These are phyloP conservation scores for Gobiocypris rarus DNA, from an alignment of 2,113 vertebrate genomes.

Conservation along the genomic window DNA sequence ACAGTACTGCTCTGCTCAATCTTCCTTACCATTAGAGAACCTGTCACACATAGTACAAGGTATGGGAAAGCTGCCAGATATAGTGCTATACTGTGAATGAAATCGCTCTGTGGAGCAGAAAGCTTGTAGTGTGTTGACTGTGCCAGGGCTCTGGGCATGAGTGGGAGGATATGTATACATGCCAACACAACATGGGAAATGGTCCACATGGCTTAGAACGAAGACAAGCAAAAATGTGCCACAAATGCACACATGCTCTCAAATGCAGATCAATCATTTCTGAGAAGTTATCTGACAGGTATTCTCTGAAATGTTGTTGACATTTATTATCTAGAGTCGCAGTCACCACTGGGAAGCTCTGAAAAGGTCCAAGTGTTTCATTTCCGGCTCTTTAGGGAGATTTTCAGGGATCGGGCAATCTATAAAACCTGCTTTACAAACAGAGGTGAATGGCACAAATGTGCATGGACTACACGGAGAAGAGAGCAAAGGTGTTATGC, in stretches of 20 bases:
- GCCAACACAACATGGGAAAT: slow-evolving; percentile 62
- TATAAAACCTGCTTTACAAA: slow-evolving; percentile 51
- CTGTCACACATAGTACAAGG: slow-evolving; percentile 48
- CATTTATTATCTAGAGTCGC: neutral
- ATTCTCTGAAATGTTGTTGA: slow-evolving; percentile 56
- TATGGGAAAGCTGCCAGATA: slow-evolving; percentile 58
- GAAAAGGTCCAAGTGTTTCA: neutral
- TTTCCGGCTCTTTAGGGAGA: neutral
- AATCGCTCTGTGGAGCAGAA: slow-evolving; percentile 50
- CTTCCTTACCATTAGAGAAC: slow-evolving; percentile 44
- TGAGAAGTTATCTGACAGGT: slow-evolving; percentile 69
- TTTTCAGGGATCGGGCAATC: slow-evolving; percentile 27
- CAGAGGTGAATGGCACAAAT: slow-evolving; percentile 20
- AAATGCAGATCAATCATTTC: slow-evolving; percentile 55
- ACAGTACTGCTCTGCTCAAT: slow-evolving; percentile 46
- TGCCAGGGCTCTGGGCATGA: slow-evolving; percentile 53
- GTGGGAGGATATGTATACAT: slow-evolving; percentile 51
- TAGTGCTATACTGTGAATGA: slow-evolving; percentile 66
- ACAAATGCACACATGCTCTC: slow-evolving; percentile 44
- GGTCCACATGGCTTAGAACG: slow-evolving; percentile 55
- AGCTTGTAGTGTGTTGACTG: slow-evolving; percentile 58
- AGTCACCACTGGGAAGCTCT: neutral
- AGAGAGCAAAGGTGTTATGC: slow-evolving; percentile 46
- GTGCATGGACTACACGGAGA: slow-evolving; percentile 30
- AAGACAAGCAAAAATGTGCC: slow-evolving; percentile 37